Evolutionary conservation across 2,888 invertebrate species (phyloP).

Genomic region (Leptinotarsa rubiginosa): DNA sequence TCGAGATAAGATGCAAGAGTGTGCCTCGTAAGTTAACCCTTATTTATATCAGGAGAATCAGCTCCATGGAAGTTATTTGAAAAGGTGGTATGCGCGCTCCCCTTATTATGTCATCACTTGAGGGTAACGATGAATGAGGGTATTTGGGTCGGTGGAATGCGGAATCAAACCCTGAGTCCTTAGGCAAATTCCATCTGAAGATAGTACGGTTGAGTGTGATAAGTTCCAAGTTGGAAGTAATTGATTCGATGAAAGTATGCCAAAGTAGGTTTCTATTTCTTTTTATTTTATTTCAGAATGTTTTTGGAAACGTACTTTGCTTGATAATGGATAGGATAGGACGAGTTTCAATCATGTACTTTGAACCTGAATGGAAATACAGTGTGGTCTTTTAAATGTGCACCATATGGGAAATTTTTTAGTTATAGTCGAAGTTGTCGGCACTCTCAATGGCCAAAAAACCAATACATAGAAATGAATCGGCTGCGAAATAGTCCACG

Average conservation of each 20-base stretch:
- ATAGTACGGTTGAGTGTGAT: neutral
- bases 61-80: neutral
- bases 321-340: no score
- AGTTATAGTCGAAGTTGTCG: no score
- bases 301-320: no score
- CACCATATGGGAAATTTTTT: neutral
- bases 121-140: neutral
- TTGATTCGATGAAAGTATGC: neutral
- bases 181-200: neutral
- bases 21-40: neutral
- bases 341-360: no score
- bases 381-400: no score
- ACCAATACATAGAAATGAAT: no score
- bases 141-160: neutral
- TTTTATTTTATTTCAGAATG: no score
- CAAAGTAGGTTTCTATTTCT: neutral
- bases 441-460: no score
- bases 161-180: neutral
- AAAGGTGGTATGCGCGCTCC: neutral
- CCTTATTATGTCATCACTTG: neutral
- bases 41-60: conserved; percentile 4
- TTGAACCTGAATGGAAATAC: no score
- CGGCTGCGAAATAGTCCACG: no score
- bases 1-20: neutral
- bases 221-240: neutral